Base-by-base conservation (phyloP, 2,797 vertebrate species). In the Chlorospingus semifuscus region DNA sequence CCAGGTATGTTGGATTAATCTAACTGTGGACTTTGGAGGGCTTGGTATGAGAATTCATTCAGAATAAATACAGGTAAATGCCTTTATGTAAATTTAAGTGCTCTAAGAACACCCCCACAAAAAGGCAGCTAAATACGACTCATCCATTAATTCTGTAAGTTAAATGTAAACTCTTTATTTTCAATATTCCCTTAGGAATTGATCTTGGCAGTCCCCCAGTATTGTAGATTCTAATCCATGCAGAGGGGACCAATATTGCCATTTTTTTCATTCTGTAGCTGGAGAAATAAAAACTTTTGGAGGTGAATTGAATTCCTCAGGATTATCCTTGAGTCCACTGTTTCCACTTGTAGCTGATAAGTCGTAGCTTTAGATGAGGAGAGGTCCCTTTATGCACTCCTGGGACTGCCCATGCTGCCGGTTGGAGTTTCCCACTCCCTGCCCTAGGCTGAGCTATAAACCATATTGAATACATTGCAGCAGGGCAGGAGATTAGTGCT, bases 1-100 rank as follows among this genome's bases (percentile, higher is more conserved):
- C 60, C 98, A 97, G 98, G 99, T 99, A 98, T 39, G 98, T 98
- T 60, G 4, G 5, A 7, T 61, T 71, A 82, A 65, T 55, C 23
- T 59, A 18, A 83, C 2, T 47, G 61, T n/a, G 26, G 15, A 13
- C 59, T 92, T 84, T 15, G 29, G 81, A 68, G 44, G 47, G 17
- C 12, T 50, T 87, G 70, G 27, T 53, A 4, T 87, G 85, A 88
- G 20, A 52, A 41, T 27, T 81, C 7, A n/a, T 78, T 80, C n/a
- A 47, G 80, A 87, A 64, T n/a, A 72, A 81, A 52, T 63, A 39
- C 4, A 15, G 11, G 2, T 42, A 20, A 23, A 18, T 85, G 42
- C 30, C 21, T 89, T 37, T 42, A 26, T 24, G 41, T 86, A 4
- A 49, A 36, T 87, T 87, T 72, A 74, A 85, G 36, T 68, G 30